Evolutionary conservation across 2,113 vertebrate genomes (phyloP), one percentile per base, ranked within the genome.

Genomic region (Hippocampus guttulatus): DNA sequence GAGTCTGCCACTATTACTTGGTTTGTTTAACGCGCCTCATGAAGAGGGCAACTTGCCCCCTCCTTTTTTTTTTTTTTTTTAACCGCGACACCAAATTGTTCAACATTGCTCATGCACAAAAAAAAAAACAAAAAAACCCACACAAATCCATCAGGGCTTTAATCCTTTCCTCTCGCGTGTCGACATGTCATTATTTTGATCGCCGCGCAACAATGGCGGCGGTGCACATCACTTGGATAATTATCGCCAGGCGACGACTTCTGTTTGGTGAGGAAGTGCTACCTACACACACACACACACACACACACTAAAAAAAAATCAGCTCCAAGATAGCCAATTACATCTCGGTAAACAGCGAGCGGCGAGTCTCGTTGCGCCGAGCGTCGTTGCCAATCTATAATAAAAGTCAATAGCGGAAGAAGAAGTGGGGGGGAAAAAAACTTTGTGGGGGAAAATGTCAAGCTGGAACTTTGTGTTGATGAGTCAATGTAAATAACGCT

Each of bases 401-500:
- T 76, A 85, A 88, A 85, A 85, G 83, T 84, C 85, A 88, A 88
- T 87, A 83, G 51, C 27, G n/a, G 21, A 8, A 38, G 41, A 66
- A 47, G 12, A 25, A 47, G 33, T 38, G 33, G 58, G 16, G 7
- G 7, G 12, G 69, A 81, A 78, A 80, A 81, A 77, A 54, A 80
- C 82, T 86, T 92, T 92, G 88, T 84, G 89, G 88, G 80, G 18
- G 11, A 91, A 89, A 91, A 90, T 90, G 88, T 89, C 90, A 91
- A 81, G 88, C 83, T 82, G 70, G 71, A 85, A 88, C 88, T 90
- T 90, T 90, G 81, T 84, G 81, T 85, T 81, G 91, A 91, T 87
- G 86, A 92, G 85, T 89, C 85, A 92, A 88, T 90, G 91, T 92
- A 92, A 93, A 93, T 90, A 93, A 91, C 91, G 85, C 85, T 91